A percentile compares a stretch with the other conserved stretches of the same genome.
phyloP scores from a whole-genome alignment of 2,888 invertebrate species.

The Eucera pruinosa region DNA sequence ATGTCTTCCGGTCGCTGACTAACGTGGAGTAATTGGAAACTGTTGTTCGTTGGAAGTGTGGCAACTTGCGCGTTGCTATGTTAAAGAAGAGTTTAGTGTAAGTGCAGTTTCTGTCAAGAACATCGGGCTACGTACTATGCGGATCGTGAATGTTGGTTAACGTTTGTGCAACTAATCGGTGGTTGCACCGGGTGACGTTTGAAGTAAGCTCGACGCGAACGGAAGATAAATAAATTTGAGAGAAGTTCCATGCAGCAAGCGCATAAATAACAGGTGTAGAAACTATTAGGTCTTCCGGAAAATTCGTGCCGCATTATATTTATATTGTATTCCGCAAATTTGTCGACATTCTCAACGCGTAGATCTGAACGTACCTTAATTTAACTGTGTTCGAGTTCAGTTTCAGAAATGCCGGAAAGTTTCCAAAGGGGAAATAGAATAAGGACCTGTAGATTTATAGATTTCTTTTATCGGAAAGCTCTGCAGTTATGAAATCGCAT shows the following conservation, averaged over 20 bases:
- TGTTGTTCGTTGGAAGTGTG: slow-evolving; percentile 43
- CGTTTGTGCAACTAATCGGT: slow-evolving; percentile 24
- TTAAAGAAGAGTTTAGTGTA: slow-evolving; percentile 9
- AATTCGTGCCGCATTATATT: too few species aligned
- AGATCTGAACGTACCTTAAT: too few species aligned
- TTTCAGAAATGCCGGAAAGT: too few species aligned
- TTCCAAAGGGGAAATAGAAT: too few species aligned
- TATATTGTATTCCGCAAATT: too few species aligned
- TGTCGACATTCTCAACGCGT: too few species aligned
- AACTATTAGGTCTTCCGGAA: too few species aligned
- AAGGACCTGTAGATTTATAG: too few species aligned
- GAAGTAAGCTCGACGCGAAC: background rate
- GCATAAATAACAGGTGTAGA: too few species aligned
- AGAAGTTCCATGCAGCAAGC: background rate
- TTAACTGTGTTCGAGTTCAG: too few species aligned
- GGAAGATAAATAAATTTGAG: background rate
- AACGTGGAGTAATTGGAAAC: slow-evolving; percentile 52
- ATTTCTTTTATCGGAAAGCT: too few species aligned
- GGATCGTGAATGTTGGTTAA: background rate
- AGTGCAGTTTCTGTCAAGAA: slow-evolving; percentile 11
- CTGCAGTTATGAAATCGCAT: too few species aligned
- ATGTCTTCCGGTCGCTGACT: slow-evolving; percentile 42
- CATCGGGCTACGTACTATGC: background rate
- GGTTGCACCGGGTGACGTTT: background rate
- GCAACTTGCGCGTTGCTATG: slow-evolving; percentile 28